Conservation (phyloP, 2,113 vertebrate species). For the Neofelis nebulosa region DNA sequence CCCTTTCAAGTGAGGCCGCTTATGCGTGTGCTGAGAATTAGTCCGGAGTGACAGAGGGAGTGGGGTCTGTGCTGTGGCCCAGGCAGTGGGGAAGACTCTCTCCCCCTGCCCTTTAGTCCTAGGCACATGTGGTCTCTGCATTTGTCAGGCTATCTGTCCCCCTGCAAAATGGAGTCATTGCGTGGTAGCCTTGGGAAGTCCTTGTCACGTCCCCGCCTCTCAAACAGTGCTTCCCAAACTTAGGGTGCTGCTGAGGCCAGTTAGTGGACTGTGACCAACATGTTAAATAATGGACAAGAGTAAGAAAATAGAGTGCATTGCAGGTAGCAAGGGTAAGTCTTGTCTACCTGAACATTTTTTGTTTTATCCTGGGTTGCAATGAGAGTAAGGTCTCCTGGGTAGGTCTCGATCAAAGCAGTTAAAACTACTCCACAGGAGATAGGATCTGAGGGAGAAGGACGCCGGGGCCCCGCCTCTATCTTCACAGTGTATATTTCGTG, state of each 20-base stretch:
- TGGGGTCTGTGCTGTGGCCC: background rate
- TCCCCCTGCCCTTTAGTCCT: background rate
- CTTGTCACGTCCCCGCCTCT: background rate
- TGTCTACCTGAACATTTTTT: background rate
- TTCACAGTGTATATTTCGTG: background rate
- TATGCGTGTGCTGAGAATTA: background rate
- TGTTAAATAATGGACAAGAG: background rate
- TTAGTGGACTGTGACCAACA: background rate
- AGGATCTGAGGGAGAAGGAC: background rate
- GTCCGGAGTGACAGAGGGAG: background rate
- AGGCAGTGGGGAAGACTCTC: background rate
- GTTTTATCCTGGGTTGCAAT: background rate
- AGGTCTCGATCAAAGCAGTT: background rate
- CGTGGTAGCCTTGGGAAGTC: background rate
- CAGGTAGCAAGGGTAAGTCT: background rate
- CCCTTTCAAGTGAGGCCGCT: background rate
- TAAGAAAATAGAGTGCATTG: background rate
- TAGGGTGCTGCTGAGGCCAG: background rate
- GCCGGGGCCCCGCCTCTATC: accelerated
- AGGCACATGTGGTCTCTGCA: background rate
- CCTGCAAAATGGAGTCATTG: background rate
- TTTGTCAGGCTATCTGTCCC: background rate
- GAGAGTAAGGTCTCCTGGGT: background rate
- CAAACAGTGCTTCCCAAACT: background rate
- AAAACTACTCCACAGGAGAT: background rate